phyloP scores from a whole-genome alignment of 92 coral and sea anemone species.

The Phenganax marumi region DNA sequence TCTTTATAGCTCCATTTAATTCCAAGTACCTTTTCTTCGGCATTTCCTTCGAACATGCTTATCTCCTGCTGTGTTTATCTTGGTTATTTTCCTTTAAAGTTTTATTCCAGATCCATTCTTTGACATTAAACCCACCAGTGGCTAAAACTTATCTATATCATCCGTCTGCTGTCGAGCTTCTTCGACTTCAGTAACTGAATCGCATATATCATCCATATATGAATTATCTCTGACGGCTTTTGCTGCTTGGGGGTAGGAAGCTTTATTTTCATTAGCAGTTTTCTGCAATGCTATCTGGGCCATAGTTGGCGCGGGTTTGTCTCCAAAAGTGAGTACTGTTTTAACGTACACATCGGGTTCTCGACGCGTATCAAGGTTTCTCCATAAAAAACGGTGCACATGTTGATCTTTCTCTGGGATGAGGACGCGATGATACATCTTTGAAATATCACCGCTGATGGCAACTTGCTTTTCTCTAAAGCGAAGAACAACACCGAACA shows the following conservation, averaged over 20 bases:
- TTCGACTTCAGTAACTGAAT: neutral
- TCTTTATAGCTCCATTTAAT: too few species aligned
- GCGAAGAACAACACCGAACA: slow-evolving; percentile 14
- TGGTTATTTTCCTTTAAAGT: neutral
- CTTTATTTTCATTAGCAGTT: neutral
- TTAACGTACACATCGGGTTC: slow-evolving; percentile 54
- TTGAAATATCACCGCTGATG: slow-evolving; percentile 33
- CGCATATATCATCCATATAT: slow-evolving; percentile 18
- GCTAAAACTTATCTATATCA: slow-evolving; percentile 24
- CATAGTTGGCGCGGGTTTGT: slow-evolving; percentile 17
- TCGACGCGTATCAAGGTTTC: slow-evolving; percentile 33
- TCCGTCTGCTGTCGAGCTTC: neutral
- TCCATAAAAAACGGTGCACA: slow-evolving; percentile 48
- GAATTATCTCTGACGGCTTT: slow-evolving; percentile 2
- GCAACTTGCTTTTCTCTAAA: slow-evolving; percentile 42
- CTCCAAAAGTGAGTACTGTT: slow-evolving; percentile 54
- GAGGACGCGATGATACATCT: slow-evolving; percentile 42
- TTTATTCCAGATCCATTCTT: slow-evolving; percentile 27
- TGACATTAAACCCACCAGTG: slow-evolving; percentile 1
- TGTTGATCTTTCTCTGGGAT: slow-evolving; percentile 31
- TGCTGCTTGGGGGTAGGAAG: neutral
- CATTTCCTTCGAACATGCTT: too few species aligned
- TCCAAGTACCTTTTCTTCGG: too few species aligned
- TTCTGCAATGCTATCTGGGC: neutral
- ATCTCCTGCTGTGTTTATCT: too few species aligned